Base-by-base conservation (phyloP, 2,888 invertebrate species). In the Drepanosiphum platanoidis region DNA sequence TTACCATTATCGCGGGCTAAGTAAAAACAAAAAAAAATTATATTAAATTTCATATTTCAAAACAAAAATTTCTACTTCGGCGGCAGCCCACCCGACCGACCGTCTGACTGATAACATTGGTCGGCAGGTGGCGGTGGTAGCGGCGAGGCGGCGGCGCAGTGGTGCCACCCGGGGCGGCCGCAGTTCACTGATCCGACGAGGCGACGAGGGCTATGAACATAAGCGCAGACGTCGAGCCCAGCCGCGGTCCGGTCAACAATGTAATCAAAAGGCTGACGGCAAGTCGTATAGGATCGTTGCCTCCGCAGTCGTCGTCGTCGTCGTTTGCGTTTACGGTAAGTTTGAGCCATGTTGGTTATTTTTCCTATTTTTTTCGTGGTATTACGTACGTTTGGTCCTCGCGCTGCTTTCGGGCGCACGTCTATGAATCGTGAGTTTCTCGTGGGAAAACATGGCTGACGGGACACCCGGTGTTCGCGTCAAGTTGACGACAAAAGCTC, bases 181-280 rank as follows among this genome's bases (percentile, higher is more conserved):
- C 71, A 81, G 81, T 81, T 81, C 81, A 81, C 58, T 81, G 81
- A 81, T 81, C 81, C 58, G 81, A 81, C 81, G 81, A 71, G 81
- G 81, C 58, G 81, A 81, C 81, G 81, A 71, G 81, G 81, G 81
- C 81, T 58, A 61, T 71, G 81, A 81, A 71, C 71, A 71, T 36
- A 71, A 58, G 39, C 58, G 58, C n/a, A 71, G 81, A 58, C 81
- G 81, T 71, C 81, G 71, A 71, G 81, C 58, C 58, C 81, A 81
- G 81, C 77, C 34, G 77, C 81, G 81, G 58, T 81, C 81, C 71
- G 71, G 39, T 81, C 58, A 39, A 71, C 71, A 39, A 81, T 81
- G 81, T 81, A 81, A 81, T 81, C 81, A 58, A 81, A 81, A 71
- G 81, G 11, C 58, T 13, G 58, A 71, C 70, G 70, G 52, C 58